Evolutionary conservation across 2,888 invertebrate genomes (phyloP).

Genomic region (Napeogenes inachia): DNA sequence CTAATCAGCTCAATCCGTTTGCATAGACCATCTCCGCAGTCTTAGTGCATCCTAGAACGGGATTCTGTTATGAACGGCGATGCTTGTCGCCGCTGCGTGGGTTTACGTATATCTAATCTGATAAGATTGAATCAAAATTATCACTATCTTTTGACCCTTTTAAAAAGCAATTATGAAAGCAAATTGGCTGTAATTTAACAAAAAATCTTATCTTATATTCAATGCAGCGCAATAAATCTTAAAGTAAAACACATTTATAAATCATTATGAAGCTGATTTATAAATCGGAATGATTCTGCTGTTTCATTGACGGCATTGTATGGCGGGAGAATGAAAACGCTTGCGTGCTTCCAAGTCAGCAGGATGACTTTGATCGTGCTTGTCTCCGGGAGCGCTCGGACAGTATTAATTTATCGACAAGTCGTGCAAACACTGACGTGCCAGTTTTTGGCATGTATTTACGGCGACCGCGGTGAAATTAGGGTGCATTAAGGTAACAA

Average conservation of each 20-base stretch:
- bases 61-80: conserved; percentile 24
- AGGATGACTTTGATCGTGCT: conserved; percentile 51
- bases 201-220: not conserved
- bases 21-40: conserved; percentile 58
- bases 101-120: conserved; percentile 3
- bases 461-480: conserved; percentile 60
- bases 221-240: not conserved
- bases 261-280: too few relatives aligned
- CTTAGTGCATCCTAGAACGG: conserved; percentile 33
- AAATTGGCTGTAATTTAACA: not conserved
- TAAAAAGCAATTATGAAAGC: not conserved
- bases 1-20: conserved; percentile 70
- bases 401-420: conserved; percentile 69
- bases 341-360: conserved; percentile 22
- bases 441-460: conserved; percentile 61
- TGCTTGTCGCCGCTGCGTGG: conserved; percentile 7
- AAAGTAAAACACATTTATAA: not conserved
- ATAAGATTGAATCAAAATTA: not conserved
- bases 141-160: not conserved
- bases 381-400: conserved; percentile 54
- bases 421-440: conserved; percentile 73
- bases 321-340: conserved; percentile 18
- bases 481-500: conserved; percentile 75
- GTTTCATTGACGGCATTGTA: not conserved
- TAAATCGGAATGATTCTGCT: too few relatives aligned